Evolutionary conservation across 2,888 invertebrate genomes (phyloP).

Genomic region (Dasypolia templi): DNA sequence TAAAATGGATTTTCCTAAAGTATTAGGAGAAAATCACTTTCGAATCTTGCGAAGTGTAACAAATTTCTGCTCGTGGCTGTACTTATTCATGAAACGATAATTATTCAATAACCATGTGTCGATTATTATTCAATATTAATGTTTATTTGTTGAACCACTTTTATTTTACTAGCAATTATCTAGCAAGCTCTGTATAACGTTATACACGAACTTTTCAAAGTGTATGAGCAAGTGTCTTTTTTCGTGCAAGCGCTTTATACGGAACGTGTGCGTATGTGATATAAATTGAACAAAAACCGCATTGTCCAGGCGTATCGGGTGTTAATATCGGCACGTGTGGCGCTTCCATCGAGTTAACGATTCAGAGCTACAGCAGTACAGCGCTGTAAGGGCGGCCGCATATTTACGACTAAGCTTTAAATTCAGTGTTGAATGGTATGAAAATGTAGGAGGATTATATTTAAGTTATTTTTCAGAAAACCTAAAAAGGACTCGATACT

Average conservation of each 20-base stretch:
- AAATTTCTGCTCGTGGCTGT: no score
- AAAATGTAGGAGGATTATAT: background rate
- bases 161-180: background rate
- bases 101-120: background rate
- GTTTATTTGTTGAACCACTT: no score
- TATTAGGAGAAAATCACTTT: no score
- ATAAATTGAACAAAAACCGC: conserved; percentile 66
- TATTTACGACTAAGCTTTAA: conserved; percentile 17
- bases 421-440: background rate
- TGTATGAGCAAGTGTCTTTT: conserved; percentile 4
- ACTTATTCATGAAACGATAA: background rate
- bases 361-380: conserved; percentile 65
- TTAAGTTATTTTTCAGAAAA: background rate
- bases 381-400: conserved; percentile 37
- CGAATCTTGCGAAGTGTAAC: no score
- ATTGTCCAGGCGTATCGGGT: conserved; percentile 62
- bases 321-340: conserved; percentile 65
- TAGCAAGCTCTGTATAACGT: conserved; percentile 3
- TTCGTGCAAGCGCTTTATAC: background rate
- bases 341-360: conserved; percentile 62
- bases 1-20: no score
- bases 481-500: background rate
- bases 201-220: background rate
- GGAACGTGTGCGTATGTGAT: conserved; percentile 3
- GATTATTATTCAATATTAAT: no score